Base-by-base conservation (phyloP, 2,888 invertebrate species). In the Cylloceria caligata region DNA sequence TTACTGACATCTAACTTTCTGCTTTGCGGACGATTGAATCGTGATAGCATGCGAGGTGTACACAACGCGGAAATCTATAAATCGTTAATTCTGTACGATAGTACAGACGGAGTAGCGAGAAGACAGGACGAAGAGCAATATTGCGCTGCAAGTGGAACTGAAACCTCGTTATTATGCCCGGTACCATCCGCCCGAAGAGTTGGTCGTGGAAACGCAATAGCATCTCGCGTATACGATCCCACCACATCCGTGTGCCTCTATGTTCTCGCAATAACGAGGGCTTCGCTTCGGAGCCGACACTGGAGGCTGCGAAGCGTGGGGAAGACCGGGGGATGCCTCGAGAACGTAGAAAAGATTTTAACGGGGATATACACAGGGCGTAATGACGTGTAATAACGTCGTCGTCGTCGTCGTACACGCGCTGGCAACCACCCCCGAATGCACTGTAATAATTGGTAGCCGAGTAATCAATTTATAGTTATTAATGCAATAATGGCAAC, bases 381-480 rank as follows among this genome's bases (percentile, higher is more conserved):
- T 81, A 81, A 84, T 84, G 84, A 81, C 84, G 81, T 84, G 84
- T 84, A 81, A 81, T 84, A 81, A 84, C 79, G 64, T 72, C 67
- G 73, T 77, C 71, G 73, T 77, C 71, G 76, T 76, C 60, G 71
- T 76, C 69, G 62, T 65, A 57, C 45, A 42, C 47, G 9, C 62
- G 64, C 36, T 74, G 77, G 73, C 77, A 78, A 68, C 73, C 45
- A 39, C 45, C 47, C 45, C 47, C 74, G 24, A 79, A 75, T 75
- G 72, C 75, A 75, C 47, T 55, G 84, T 78, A 84, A 85, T 87
- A 87, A 86, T 85, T 84, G 87, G 84, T 83, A 81, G 83, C 75
- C 72, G 80, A 84, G 83, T 88, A 89, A 89, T 88, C 86, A 86
- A 89, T 88, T 88, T 89, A 88, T 87, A 84, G 85, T 84, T 88